Evolutionary conservation across 37 sponge, comb jelly and placozoan genomes (phyloP).

Genomic region (Halichondria panicea): DNA sequence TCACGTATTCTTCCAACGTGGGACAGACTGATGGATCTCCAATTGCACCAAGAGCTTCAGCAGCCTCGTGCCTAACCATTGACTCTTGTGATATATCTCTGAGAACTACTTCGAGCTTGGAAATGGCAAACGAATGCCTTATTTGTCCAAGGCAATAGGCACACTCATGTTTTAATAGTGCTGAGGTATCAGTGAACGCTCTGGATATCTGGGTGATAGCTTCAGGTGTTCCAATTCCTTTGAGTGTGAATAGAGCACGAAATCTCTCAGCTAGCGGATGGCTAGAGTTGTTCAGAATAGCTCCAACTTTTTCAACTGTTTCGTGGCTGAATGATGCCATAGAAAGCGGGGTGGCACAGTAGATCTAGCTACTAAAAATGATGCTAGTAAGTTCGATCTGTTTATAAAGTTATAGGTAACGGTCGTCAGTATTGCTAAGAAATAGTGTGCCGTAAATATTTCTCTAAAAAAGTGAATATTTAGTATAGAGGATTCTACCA

Average conservation of each 20-base stretch:
- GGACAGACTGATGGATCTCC: constrained; percentile 37
- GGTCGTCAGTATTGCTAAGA: no score
- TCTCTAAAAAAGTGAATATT: no score
- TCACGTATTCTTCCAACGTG: constrained; percentile 45
- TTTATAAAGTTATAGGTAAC: no score
- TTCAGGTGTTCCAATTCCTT: constrained; percentile 61
- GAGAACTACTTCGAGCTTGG: constrained; percentile 65
- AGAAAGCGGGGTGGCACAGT: no score
- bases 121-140: constrained; percentile 60
- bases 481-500: no score
- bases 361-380: no score
- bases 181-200: constrained; percentile 71
- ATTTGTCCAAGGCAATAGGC: constrained; percentile 99
- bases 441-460: no score
- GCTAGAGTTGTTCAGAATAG: constrained; percentile 53
- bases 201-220: constrained; percentile 78
- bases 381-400: no score
- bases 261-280: constrained; percentile 75
- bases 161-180: constrained; percentile 95
- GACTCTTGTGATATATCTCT: constrained; percentile 76
- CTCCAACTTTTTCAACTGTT: constrained; percentile 57
- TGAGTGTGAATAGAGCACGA: constrained; percentile 93
- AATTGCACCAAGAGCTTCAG: constrained; percentile 95
- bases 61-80: constrained; percentile 97
- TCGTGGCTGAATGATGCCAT: constrained; percentile 9